A percentile compares a stretch with the other conserved stretches of the same genome.
These are phyloP conservation scores for Setipinna tenuifilis DNA, from an alignment of 2,797 vertebrate species.

Conservation along the genomic window DNA sequence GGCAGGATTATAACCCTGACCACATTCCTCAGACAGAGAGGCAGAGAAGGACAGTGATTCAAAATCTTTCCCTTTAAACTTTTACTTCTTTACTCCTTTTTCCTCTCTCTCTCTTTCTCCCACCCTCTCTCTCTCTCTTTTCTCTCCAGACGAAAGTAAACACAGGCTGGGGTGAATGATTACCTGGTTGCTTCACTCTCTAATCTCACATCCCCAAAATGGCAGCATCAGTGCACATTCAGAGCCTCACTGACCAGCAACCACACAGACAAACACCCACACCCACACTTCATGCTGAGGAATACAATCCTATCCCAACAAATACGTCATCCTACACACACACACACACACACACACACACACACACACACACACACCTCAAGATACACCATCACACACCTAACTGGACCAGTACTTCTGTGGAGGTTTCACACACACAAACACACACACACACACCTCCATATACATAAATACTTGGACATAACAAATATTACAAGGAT, in stretches of 20 bases:
- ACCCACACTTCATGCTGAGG: not conserved
- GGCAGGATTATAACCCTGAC: slow-evolving; percentile 5
- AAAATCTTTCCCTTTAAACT: not conserved
- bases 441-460: not conserved
- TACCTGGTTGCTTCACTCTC: slow-evolving; percentile 37
- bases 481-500: not conserved
- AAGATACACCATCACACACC: not conserved
- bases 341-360: not conserved
- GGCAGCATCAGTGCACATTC: slow-evolving; percentile 13
- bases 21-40: not conserved
- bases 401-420: not conserved
- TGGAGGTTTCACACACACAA: not conserved
- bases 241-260: slow-evolving; percentile 12
- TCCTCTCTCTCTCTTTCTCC: not conserved
- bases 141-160: slow-evolving; percentile 47
- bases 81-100: not conserved
- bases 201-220: slow-evolving; percentile 33
- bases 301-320: not conserved
- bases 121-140: not conserved
- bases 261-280: not conserved
- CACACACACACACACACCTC: not conserved
- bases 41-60: not conserved
- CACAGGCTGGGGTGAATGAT: slow-evolving; percentile 51
- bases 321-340: not conserved
- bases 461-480: not conserved